Evolutionary conservation across 2,113 vertebrate genomes (phyloP).

Genomic region (Nyctereutes procyonoides): DNA sequence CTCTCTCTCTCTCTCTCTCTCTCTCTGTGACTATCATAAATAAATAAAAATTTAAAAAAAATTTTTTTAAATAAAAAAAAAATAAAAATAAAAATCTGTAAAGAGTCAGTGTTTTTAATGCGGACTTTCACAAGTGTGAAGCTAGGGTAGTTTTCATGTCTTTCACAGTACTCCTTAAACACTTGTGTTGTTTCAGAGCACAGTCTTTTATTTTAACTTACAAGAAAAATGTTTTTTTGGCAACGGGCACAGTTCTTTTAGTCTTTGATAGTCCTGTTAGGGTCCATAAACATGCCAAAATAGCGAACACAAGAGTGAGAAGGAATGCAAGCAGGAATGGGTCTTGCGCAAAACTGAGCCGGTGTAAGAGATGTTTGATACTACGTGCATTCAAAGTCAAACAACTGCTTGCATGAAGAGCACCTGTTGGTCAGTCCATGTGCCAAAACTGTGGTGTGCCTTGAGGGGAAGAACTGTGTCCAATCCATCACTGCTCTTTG

Average conservation of each 20-base stretch:
- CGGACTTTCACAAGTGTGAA: not conserved
- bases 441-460: not conserved
- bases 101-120: not conserved
- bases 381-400: not conserved
- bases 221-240: slow-evolving; percentile 31
- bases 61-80: too few species aligned
- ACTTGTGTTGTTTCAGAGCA: not conserved
- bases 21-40: too few species aligned
- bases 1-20: too few species aligned
- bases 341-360: not conserved
- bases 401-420: not conserved
- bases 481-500: not conserved
- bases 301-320: not conserved
- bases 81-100: not conserved
- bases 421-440: not conserved
- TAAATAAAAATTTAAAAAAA: too few species aligned
- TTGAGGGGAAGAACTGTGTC: not conserved
- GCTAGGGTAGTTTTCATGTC: not conserved
- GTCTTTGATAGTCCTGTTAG: not conserved
- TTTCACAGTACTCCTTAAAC: not conserved
- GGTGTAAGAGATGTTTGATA: not conserved
- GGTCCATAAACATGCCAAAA: not conserved
- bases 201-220: slow-evolving; percentile 6
- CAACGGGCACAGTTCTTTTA: not conserved
- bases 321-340: not conserved